phyloP scores from a whole-genome alignment of 2,888 invertebrate genomes.

The Leptinotarsa rubiginosa region DNA sequence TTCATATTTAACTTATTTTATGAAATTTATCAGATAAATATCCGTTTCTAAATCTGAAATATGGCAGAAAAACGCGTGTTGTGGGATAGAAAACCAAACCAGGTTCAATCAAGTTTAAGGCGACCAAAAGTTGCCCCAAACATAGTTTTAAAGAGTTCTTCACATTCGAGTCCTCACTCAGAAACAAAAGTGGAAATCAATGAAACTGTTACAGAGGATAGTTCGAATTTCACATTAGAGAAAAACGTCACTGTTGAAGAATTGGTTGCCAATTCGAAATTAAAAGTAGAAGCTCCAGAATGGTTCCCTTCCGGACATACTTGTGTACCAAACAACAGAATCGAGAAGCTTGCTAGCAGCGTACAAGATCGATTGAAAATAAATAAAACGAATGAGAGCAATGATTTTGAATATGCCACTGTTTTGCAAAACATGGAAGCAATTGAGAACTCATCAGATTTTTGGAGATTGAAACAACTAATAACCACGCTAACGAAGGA shows the following conservation, averaged over 20 bases:
- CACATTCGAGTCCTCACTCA: conserved; percentile 25
- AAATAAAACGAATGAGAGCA: conserved; percentile 40
- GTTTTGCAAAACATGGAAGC: conserved; percentile 7
- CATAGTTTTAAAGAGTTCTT: conserved; percentile 12
- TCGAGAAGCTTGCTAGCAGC: conserved; percentile 37
- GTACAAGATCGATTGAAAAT: conserved; percentile 55
- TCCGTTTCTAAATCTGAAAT: conserved; percentile 16
- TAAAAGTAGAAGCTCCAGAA: conserved; percentile 73
- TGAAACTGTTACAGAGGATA: neutral
- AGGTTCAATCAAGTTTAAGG: conserved; percentile 31
- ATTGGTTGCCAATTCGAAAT: conserved; percentile 49
- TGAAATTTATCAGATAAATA: conserved; percentile 19
- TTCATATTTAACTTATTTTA: conserved; percentile 21
- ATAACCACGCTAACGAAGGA: conserved; percentile 81
- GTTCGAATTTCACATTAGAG: conserved; percentile 9
- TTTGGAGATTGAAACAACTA: conserved; percentile 75
- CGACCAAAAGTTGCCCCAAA: conserved; percentile 33
- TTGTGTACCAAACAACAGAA: conserved; percentile 21
- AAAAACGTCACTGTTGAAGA: conserved; percentile 39
- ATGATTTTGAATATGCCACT: conserved; percentile 7
- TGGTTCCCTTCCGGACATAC: conserved; percentile 71
- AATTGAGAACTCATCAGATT: conserved; percentile 59
- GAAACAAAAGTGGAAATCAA: conserved; percentile 21
- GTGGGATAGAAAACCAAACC: conserved; percentile 35
- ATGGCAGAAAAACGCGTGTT: conserved; percentile 42